These are phyloP conservation scores for Aphidius ervi DNA, from an alignment of 1,140 invertebrate genomes.

Conservation along the genomic window DNA sequence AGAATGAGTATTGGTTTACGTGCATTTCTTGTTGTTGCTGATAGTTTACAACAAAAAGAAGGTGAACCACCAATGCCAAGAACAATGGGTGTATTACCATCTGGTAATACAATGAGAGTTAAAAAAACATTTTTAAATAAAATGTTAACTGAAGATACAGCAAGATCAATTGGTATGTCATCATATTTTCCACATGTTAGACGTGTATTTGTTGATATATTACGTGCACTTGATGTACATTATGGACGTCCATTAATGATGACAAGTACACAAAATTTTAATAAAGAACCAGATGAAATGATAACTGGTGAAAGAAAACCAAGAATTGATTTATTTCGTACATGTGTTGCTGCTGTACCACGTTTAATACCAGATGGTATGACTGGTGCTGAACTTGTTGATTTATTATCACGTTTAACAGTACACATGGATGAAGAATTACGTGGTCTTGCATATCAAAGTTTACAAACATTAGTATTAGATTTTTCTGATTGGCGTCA, in stretches of 20 bases:
- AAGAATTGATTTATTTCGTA: slow-evolving; percentile 95
- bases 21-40: slow-evolving; percentile 96
- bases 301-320: slow-evolving; percentile 97
- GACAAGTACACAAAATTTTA: slow-evolving; percentile 93
- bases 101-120: slow-evolving; percentile 88
- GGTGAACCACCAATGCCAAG: slow-evolving; percentile 96
- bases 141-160: slow-evolving; percentile 93
- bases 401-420: slow-evolving; percentile 85
- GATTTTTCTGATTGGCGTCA: slow-evolving; percentile 98
- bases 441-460: slow-evolving; percentile 89
- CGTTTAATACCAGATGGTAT: slow-evolving; percentile 96
- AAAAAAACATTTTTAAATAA: slow-evolving; percentile 97
- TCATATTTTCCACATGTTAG: slow-evolving; percentile 94
- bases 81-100: slow-evolving; percentile 88
- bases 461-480: slow-evolving; percentile 89
- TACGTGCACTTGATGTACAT: slow-evolving; percentile 91
- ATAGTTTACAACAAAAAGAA: slow-evolving; percentile 97
- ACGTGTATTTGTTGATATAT: slow-evolving; percentile 92
- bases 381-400: slow-evolving; percentile 88
- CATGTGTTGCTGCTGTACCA: slow-evolving; percentile 97
- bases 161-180: slow-evolving; percentile 92
- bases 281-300: slow-evolving; percentile 95
- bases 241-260: slow-evolving; percentile 93
- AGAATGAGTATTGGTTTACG: slow-evolving; percentile 97
- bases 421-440: slow-evolving; percentile 91